Evolutionary conservation across 2,797 vertebrate species (phyloP), one percentile per base, ranked within the genome.

Genomic region (Mus minutoides): DNA sequence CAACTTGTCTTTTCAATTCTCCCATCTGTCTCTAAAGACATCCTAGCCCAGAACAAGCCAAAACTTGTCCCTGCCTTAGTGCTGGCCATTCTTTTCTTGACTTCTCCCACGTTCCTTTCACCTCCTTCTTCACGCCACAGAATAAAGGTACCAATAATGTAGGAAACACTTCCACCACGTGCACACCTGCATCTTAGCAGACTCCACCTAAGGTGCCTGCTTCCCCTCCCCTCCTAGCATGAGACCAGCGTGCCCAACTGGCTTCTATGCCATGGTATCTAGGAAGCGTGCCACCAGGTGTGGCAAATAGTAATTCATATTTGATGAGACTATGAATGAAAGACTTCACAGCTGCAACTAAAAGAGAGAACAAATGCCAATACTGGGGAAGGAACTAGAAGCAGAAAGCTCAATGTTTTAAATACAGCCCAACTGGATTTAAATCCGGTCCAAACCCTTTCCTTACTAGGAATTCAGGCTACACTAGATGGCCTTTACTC

Each of bases 311-410:
- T 29, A 58, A 43, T 2, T 60, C 56, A 40, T 69, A 58, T 69
- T 46, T 89, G 64, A 92, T 91, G 43, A 91, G 84, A 91, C 91
- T 76, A 69, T 29, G 8, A 86, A 73, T 84, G 13, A 86, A 90
- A 60, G 43, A 69, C n/a, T 89, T 94, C 6, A 91, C 17, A 86
- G 64, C 31, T 43, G 29, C 31, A 86, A 76, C 40, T 64, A 67
- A 75, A 78, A 62, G 60, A 94, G 37, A 80, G 84, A 73, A 87
- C 67, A 83, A 94, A 64, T 34, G 52, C 58, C 31, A 79, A 49
- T 46, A 76, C n/a, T 37, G 40, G 67, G 16, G n/a, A 90, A 90
- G 12, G 43, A 84, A 77, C 58, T 0, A 78, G 79, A 52, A 62
- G 58, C 0, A 77, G 79, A 60, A 77, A 67, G 54, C 13, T 78